Conservation (phyloP, 1,140 invertebrate genomes). For the Adoxophyes honmai region DNA sequence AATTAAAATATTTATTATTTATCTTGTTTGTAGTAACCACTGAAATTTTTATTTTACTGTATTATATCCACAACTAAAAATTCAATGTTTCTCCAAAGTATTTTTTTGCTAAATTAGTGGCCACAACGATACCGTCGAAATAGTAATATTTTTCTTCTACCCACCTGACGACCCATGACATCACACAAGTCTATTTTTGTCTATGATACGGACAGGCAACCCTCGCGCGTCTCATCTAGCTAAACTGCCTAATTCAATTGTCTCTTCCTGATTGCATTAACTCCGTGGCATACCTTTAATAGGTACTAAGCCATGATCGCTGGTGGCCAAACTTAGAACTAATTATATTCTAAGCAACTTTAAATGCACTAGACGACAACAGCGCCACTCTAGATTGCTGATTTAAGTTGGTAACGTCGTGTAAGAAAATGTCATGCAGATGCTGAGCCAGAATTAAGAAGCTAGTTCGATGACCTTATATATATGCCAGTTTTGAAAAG, state of each 20-base stretch:
- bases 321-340: constrained; percentile 20
- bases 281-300: constrained; percentile 20
- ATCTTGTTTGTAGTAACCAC: too few relatives aligned
- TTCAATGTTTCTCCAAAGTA: too few relatives aligned
- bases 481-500: too few relatives aligned
- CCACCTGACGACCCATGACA: too few relatives aligned
- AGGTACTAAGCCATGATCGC: constrained; percentile 53
- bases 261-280: constrained; percentile 58
- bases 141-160: too few relatives aligned
- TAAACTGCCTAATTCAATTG: constrained; percentile 47
- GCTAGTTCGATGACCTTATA: too few relatives aligned
- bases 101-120: too few relatives aligned
- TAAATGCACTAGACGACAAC: neutral
- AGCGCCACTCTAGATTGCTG: neutral
- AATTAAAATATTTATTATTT: too few relatives aligned
- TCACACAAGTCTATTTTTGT: neutral
- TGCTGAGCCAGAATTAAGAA: neutral
- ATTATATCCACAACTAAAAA: too few relatives aligned
- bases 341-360: neutral
- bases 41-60: too few relatives aligned
- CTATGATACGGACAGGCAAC: constrained; percentile 25
- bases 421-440: constrained; percentile 6
- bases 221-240: constrained; percentile 12
- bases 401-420: neutral
- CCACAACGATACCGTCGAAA: too few relatives aligned